These are phyloP conservation scores for Echinometra lucunter DNA, from an alignment of 53 echinoderm and acorn worm genomes.

Conservation along the genomic window DNA sequence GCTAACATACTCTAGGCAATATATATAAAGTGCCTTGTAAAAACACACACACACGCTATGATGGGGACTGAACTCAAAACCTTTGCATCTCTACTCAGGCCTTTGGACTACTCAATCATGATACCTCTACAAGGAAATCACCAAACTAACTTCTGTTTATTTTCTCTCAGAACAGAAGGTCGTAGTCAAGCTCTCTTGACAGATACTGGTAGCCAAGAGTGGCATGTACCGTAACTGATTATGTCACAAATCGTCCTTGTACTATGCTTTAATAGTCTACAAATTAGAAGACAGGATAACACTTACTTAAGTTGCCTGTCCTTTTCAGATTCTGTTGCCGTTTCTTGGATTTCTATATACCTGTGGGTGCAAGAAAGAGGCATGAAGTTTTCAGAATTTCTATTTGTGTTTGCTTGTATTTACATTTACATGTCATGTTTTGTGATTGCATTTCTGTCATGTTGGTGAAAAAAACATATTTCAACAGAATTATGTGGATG, in stretches of 20 bases:
- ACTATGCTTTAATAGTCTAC: not conserved
- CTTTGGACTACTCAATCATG: not conserved
- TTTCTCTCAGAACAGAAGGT: not conserved
- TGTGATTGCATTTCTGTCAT: no score
- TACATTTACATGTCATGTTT: no score
- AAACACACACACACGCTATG: not conserved
- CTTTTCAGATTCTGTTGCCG: constrained; percentile 29
- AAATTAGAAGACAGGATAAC: not conserved
- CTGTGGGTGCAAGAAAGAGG: not conserved
- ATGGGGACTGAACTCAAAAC: not conserved
- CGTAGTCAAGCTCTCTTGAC: no score
- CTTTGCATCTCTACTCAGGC: not conserved
- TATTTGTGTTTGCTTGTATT: no score
- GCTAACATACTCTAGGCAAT: no score
- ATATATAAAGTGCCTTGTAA: not conserved
- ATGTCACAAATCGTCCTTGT: not conserved
- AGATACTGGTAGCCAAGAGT: no score
- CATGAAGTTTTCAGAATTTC: no score
- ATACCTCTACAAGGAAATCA: not conserved
- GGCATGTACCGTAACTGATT: no score
- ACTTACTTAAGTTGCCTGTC: not conserved
- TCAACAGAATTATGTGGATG: no score
- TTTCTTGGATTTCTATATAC: constrained; percentile 47
- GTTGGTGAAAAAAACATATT: no score
- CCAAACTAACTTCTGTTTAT: not conserved